These are phyloP conservation scores for Oostethus manadensis DNA, from an alignment of 2,113 vertebrate species.

Conservation along the genomic window DNA sequence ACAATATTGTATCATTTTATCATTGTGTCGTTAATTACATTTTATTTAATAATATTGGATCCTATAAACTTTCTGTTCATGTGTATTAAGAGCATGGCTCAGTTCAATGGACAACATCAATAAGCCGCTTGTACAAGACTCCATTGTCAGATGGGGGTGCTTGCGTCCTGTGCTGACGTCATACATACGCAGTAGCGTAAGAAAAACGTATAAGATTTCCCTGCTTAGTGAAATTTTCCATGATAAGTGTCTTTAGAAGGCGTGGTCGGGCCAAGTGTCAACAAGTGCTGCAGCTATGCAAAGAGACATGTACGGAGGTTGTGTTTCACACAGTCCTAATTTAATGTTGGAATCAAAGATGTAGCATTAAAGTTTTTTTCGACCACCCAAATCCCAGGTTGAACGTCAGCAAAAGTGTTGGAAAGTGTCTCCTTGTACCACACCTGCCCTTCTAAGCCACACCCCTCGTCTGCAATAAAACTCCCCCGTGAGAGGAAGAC, in stretches of 20 bases:
- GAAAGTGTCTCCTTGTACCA: not conserved
- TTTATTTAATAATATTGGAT: too few relatives aligned
- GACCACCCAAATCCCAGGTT: too few relatives aligned
- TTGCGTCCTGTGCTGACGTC: conserved; percentile 1
- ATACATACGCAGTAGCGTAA: not conserved
- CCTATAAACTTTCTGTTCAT: too few relatives aligned
- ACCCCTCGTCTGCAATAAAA: conserved; percentile 50
- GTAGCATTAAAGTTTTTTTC: too few relatives aligned
- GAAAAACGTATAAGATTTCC: not conserved
- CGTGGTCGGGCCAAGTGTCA: conserved; percentile 24
- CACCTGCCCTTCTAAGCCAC: conserved; percentile 49
- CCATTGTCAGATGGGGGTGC: not conserved
- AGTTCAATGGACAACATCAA: too few relatives aligned
- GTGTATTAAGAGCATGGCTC: too few relatives aligned
- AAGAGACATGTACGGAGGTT: too few relatives aligned
- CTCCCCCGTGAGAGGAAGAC: conserved; percentile 52
- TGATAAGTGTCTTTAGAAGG: conserved; percentile 23
- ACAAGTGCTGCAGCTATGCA: not conserved
- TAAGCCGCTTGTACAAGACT: too few relatives aligned
- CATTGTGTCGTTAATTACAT: too few relatives aligned
- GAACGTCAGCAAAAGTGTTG: not conserved
- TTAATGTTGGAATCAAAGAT: too few relatives aligned
- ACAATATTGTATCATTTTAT: too few relatives aligned
- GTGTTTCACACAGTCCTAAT: not conserved
- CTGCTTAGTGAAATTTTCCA: conserved; percentile 23